Conservation (phyloP, 2,888 invertebrate species). For the Maniola hyperantus region DNA sequence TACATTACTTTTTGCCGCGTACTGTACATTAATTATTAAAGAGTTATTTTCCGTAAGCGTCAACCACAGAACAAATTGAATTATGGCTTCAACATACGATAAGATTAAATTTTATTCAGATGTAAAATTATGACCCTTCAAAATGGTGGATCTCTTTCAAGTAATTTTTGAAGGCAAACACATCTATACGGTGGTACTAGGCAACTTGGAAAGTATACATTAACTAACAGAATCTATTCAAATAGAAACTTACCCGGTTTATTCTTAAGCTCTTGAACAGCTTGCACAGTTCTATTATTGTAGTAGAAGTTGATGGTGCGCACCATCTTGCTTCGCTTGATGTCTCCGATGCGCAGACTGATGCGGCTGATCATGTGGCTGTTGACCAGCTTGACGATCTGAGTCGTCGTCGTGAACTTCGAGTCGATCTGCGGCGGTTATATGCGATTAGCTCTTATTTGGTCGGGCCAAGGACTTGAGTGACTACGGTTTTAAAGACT, state of each 20-base stretch:
- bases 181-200: too few species aligned
- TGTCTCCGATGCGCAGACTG: slow-evolving; percentile 95
- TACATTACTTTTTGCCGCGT: too few species aligned
- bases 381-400: slow-evolving; percentile 97
- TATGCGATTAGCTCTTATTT: slow-evolving; percentile 57
- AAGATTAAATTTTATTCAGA: too few species aligned
- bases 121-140: too few species aligned
- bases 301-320: slow-evolving; percentile 97
- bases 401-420: slow-evolving; percentile 98
- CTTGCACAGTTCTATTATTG: slow-evolving; percentile 97
- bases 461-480: slow-evolving; percentile 34
- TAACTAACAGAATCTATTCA: too few species aligned
- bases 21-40: too few species aligned
- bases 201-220: too few species aligned
- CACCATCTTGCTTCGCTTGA: slow-evolving; percentile 98
- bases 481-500: slow-evolving; percentile 22
- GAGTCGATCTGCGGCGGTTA: slow-evolving; percentile 88
- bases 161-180: too few species aligned
- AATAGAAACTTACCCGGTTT: slow-evolving; percentile 84
- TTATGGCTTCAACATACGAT: too few species aligned
- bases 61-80: too few species aligned
- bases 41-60: too few species aligned
- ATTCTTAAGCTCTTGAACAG: slow-evolving; percentile 98
- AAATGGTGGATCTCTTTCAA: too few species aligned
- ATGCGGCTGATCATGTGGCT: slow-evolving; percentile 98